phyloP scores from a whole-genome alignment of 1,140 invertebrate species.

The Laupala kohalensis region DNA sequence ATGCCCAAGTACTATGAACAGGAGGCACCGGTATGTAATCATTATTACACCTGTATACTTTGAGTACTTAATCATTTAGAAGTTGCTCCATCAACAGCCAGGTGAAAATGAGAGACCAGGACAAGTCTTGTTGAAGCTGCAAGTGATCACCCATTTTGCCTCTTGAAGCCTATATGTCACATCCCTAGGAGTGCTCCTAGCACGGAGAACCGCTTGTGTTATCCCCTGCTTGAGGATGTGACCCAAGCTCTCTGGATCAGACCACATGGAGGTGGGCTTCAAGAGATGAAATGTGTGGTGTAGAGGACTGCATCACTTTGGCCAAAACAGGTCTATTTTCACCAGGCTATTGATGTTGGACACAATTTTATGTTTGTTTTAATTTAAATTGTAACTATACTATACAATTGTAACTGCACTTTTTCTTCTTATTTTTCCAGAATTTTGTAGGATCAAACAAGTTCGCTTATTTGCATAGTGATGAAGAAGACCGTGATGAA shows the following conservation, averaged over 20 bases:
- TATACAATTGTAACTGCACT: not conserved
- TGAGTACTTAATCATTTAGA: not conserved
- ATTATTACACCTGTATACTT: not conserved
- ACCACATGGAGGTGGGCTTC: no score
- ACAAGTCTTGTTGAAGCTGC: not conserved
- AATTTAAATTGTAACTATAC: not conserved
- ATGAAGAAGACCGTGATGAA: constrained; percentile 3
- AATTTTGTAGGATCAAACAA: constrained; percentile 8
- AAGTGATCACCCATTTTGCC: not conserved
- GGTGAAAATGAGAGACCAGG: not conserved
- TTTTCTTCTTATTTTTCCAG: constrained; percentile 3
- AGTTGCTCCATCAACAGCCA: not conserved
- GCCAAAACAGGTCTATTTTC: not conserved
- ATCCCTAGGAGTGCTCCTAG: not conserved
- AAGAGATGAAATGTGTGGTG: not conserved
- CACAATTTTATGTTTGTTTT: not conserved
- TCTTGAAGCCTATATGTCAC: not conserved
- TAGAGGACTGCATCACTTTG: not conserved
- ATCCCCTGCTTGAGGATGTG: not conserved
- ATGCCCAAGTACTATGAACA: constrained; percentile 47
- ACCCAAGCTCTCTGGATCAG: no score
- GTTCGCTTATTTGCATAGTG: constrained; percentile 3
- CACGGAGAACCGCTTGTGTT: not conserved
- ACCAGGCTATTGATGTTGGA: not conserved
- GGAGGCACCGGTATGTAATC: constrained; percentile 39